Evolutionary conservation across 1,140 invertebrate species (phyloP), one percentile per base, ranked within the genome.

Genomic region (Brachionus koreanus): DNA sequence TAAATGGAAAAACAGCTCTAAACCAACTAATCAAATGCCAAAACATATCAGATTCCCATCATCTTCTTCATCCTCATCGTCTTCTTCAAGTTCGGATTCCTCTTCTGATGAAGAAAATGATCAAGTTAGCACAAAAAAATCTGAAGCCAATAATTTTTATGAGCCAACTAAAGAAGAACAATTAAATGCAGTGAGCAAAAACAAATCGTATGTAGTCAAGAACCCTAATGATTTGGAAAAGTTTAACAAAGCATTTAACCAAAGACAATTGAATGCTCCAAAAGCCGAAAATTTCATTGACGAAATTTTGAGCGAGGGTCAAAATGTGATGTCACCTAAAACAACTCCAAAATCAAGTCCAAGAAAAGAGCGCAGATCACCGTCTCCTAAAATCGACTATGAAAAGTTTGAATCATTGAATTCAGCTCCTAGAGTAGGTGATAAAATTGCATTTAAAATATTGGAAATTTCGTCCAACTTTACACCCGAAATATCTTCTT

Each of bases 311-410:
- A 74, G 42, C 23, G 69, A 74, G 43, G 16, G 5, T 35, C 76
- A 65, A 79, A 39, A 57, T n/a, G 19, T n/a, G n/a, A 29, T 5
- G 16, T 19, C 46, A 9, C 3, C 46, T 10, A 37, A 79, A 63
- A 65, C 23, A 35, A 37, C 75, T 23, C 43, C 37, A 10, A 77
- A 35, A 23, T 35, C 75, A 5, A 77, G 52, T 52, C 75, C 46
- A 25, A 13, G 7, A 16, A 77, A 77, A 61, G 46, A 77, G 16
- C 39, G 49, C 5, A 23, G 52, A 13, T 65, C 76, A 19, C 76
- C 49, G 29, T 79, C 76, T 23, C 76, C 76, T 61, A 79, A 65
- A 61, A 23, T 65, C 42, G 76, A 79, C 33, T 79, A 79, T 35
- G 76, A 61, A 61, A 57, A 79, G 25, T 65, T 79, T 29, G 1